phyloP scores from a whole-genome alignment of 2,888 invertebrate genomes.

The Quadriops clusia region DNA sequence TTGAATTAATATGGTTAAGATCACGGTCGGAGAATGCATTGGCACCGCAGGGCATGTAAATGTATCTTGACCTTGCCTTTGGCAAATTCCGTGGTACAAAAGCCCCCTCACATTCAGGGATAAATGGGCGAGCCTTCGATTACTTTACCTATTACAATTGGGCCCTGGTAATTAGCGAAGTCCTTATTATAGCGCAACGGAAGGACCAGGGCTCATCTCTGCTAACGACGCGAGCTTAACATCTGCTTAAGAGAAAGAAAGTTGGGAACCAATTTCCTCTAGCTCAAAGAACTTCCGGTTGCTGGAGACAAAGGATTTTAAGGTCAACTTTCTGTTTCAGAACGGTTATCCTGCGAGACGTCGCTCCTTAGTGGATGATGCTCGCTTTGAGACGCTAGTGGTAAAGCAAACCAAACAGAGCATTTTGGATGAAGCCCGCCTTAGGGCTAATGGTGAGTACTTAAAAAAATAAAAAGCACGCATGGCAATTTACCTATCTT shows the following conservation, averaged over 20 bases:
- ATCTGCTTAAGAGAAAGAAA: too few relatives aligned
- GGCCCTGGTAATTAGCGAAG: too few relatives aligned
- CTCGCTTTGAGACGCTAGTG: constrained; percentile 91
- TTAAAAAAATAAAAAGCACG: too few relatives aligned
- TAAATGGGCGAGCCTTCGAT: constrained; percentile 17
- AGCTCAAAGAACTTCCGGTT: constrained; percentile 22
- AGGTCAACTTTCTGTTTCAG: constrained; percentile 56
- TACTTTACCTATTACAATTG: constrained; percentile 8
- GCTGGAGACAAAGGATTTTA: constrained; percentile 23
- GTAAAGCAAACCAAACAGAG: constrained; percentile 92
- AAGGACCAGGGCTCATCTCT: constrained; percentile 4
- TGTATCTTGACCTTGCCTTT: constrained; percentile 25
- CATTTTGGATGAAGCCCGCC: constrained; percentile 81
- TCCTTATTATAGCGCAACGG: background rate
- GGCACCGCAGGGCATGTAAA: constrained; percentile 21
- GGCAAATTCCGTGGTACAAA: constrained; percentile 21
- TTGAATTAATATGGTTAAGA: constrained; percentile 20
- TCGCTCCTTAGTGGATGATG: constrained; percentile 93
- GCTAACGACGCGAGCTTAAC: background rate
- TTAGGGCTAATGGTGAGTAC: constrained; percentile 71
- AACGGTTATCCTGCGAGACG: constrained; percentile 94
- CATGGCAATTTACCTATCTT: constrained; percentile 11
- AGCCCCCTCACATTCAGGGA: constrained; percentile 22
- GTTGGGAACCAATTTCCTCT: background rate
- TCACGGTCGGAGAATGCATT: constrained; percentile 29